Percentiles rank a stretch among this genome's conserved stretches.
These are phyloP conservation scores for Gymnocheta viridis DNA, from an alignment of 2,888 invertebrate genomes.

Conservation along the genomic window DNA sequence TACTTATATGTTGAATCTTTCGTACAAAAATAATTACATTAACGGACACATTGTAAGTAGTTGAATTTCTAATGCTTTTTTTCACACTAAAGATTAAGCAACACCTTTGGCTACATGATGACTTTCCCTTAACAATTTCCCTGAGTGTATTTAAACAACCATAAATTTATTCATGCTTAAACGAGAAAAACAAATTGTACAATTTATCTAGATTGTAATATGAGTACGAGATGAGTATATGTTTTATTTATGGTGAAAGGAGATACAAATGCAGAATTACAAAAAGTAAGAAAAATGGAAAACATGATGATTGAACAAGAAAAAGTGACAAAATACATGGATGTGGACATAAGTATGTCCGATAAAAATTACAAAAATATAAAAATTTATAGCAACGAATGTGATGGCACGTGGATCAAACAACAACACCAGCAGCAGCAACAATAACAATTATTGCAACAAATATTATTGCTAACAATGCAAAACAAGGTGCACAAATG, in stretches of 20 bases:
- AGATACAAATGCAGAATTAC: slow-evolving; percentile 4
- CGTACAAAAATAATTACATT: no score
- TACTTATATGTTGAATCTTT: no score
- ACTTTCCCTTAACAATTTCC: background rate
- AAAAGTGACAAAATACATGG: slow-evolving; percentile 70
- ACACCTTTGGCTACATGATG: background rate
- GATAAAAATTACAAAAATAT: slow-evolving; percentile 60
- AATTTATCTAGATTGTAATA: slow-evolving; percentile 53
- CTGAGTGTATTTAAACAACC: slow-evolving; percentile 33
- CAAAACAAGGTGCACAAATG: slow-evolving; percentile 14
- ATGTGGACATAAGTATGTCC: slow-evolving; percentile 47
- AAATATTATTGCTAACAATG: slow-evolving; percentile 38
- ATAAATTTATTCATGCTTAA: slow-evolving; percentile 60
- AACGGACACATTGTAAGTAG: no score
- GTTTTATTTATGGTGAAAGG: slow-evolving; percentile 46
- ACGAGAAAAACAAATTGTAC: slow-evolving; percentile 62
- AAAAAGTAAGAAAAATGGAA: slow-evolving; percentile 39
- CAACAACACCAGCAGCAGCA: slow-evolving; percentile 34
- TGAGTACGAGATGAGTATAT: slow-evolving; percentile 11
- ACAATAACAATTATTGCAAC: slow-evolving; percentile 22
- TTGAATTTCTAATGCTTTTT: no score
- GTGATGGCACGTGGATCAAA: slow-evolving; percentile 68
- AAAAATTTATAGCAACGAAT: slow-evolving; percentile 63
- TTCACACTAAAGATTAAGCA: no score
- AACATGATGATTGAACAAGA: slow-evolving; percentile 66